Evolutionary conservation across 2,888 invertebrate genomes (phyloP), one percentile per base, ranked within the genome.

Genomic region (Glaucopsyche alexis): DNA sequence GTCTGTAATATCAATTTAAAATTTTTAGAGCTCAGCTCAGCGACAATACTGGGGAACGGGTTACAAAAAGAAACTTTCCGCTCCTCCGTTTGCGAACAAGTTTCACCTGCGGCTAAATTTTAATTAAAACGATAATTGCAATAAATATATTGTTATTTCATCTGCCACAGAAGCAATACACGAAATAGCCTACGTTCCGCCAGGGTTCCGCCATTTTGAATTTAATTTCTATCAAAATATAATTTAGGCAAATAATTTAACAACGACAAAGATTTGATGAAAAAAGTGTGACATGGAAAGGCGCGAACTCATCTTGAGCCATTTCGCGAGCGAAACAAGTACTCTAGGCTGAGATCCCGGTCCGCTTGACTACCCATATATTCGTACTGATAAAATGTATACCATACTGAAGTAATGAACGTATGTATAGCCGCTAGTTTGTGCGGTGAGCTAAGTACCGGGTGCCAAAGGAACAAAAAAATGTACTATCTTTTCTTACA

Each of bases 251-350:
- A 60, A 60, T 60, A 60, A 60, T 60, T 52, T 52, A 52, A 16
- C 52, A 29, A 60, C n/a, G 55, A 60, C 19, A 19, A 70, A 29
- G 16, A 42, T 55, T n/a, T 45, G 49, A 50, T 29, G 49, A 71
- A 71, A 55, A 71, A 71, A 60, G 13, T 60, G 60, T 14, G 60
- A 29, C 47, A 47, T 1, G 47, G 47, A 11, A 52, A 50, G 52
- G 38, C 52, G 49, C 38, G 60, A 71, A 64, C 83, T 85, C 85
- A 88, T 87, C 86, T 84, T 87, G 86, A 80, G 86, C 83, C 86
- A 87, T 85, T 90, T 91, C 85, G 86, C 87, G 29, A 4, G 29
- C 84, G 88, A 87, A 88, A 89, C 90, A 90, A 91, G 90, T 89
- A 13, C 29, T 29, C 29, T 29, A 4, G 29, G 4, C 29, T 29